Conservation (phyloP, 2,888 invertebrate genomes). For the Cephonodes hylas region DNA sequence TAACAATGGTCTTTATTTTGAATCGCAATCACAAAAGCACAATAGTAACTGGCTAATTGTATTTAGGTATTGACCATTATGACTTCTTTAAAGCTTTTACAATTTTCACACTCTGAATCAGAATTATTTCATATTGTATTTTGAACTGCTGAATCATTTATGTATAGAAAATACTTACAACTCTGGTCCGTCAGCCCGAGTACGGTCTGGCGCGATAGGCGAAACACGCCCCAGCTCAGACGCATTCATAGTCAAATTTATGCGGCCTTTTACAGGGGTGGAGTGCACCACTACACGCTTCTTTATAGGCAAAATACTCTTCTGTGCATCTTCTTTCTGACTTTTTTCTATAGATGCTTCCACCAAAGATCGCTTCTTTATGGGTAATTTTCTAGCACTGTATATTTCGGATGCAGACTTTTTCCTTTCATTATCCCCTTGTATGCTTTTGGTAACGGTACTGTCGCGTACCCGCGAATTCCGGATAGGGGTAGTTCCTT, state of each 20-base stretch:
- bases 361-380: slow-evolving; percentile 60
- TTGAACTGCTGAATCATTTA: too few relatives aligned
- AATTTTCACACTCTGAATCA: too few relatives aligned
- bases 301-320: slow-evolving; percentile 48
- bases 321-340: not conserved
- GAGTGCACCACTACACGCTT: slow-evolving; percentile 60
- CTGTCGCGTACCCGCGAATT: slow-evolving; percentile 36
- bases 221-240: slow-evolving; percentile 55
- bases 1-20: too few relatives aligned
- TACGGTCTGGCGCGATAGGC: slow-evolving; percentile 41
- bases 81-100: too few relatives aligned
- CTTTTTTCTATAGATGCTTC: slow-evolving; percentile 13
- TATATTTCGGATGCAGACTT: slow-evolving; percentile 44
- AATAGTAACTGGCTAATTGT: too few relatives aligned
- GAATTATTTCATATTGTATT: too few relatives aligned
- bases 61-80: too few relatives aligned
- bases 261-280: slow-evolving; percentile 56
- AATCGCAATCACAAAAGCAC: too few relatives aligned
- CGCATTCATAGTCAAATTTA: slow-evolving; percentile 34
- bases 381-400: slow-evolving; percentile 48
- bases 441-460: slow-evolving; percentile 18
- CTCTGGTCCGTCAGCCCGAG: not conserved
- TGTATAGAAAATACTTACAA: slow-evolving; percentile 8
- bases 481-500: slow-evolving; percentile 39
- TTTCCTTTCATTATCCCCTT: slow-evolving; percentile 17